A percentile compares a stretch with the other conserved stretches of the same genome.
These are phyloP conservation scores for Dimorphilus gyrociliatus DNA, from an alignment of 2,888 invertebrate genomes.

Conservation along the genomic window DNA sequence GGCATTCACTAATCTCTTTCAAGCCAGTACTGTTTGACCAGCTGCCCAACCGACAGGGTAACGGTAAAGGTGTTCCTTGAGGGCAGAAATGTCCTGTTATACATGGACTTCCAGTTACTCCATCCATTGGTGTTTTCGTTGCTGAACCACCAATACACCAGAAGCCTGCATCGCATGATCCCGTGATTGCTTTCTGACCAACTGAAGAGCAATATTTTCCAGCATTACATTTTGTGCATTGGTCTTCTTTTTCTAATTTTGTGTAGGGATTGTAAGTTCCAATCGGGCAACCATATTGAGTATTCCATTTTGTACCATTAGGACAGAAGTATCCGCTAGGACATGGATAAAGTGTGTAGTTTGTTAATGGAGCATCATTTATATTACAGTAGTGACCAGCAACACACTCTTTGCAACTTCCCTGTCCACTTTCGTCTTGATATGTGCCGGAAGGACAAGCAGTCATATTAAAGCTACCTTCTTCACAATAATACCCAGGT, in stretches of 20 bases:
- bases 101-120: slow-evolving; percentile 21
- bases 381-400: slow-evolving; percentile 28
- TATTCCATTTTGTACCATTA: slow-evolving; percentile 16
- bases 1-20: slow-evolving; percentile 19
- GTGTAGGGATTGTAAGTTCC: slow-evolving; percentile 26
- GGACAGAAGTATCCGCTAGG: slow-evolving; percentile 31
- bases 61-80: slow-evolving; percentile 17
- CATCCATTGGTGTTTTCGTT: slow-evolving; percentile 22
- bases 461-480: slow-evolving; percentile 19
- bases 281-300: slow-evolving; percentile 24
- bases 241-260: slow-evolving; percentile 13
- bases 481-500: slow-evolving; percentile 23
- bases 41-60: slow-evolving; percentile 24
- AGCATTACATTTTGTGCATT: slow-evolving; percentile 25
- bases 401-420: slow-evolving; percentile 22
- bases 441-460: slow-evolving; percentile 26
- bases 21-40: slow-evolving; percentile 25
- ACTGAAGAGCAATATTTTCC: slow-evolving; percentile 22
- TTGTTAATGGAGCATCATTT: slow-evolving; percentile 18
- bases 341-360: slow-evolving; percentile 22
- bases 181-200: slow-evolving; percentile 10
- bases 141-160: slow-evolving; percentile 26
- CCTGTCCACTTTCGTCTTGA: slow-evolving; percentile 23
- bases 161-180: slow-evolving; percentile 23
- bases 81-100: slow-evolving; percentile 25